These are phyloP conservation scores for Leucozona laternaria DNA, from an alignment of 2,888 invertebrate genomes.

Conservation along the genomic window DNA sequence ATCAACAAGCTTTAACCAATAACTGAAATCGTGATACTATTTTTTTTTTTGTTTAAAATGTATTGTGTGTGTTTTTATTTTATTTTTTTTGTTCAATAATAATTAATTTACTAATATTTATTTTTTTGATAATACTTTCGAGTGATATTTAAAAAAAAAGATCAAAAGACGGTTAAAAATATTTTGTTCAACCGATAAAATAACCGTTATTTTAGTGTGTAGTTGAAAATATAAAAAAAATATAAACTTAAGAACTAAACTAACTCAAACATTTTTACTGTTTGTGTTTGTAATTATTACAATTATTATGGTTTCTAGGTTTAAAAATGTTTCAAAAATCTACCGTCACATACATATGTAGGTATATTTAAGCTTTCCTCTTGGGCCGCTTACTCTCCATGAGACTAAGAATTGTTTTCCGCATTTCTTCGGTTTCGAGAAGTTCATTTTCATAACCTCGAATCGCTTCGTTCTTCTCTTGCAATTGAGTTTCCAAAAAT, in stretches of 20 bases:
- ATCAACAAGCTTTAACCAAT: constrained; percentile 70
- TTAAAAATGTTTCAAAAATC: constrained; percentile 6
- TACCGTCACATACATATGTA: background rate
- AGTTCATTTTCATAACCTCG: constrained; percentile 81
- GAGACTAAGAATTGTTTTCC: constrained; percentile 82
- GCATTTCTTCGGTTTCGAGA: constrained; percentile 82
- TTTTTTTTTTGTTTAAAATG: constrained; percentile 58
- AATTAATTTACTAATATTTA: constrained; percentile 74
- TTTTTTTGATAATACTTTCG: constrained; percentile 55
- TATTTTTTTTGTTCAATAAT: constrained; percentile 36
- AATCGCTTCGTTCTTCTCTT: constrained; percentile 82
- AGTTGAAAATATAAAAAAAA: constrained; percentile 32
- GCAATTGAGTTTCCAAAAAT: constrained; percentile 81
- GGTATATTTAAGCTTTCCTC: constrained; percentile 77
- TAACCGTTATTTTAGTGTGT: constrained; percentile 60
- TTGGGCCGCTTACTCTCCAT: constrained; percentile 83
- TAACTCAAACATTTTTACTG: constrained; percentile 45
- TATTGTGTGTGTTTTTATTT: constrained; percentile 56
- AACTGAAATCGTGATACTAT: constrained; percentile 65
- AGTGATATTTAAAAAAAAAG: constrained; percentile 27
- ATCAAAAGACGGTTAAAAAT: constrained; percentile 6
- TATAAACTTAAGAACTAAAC: constrained; percentile 62
- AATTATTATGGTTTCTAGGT: background rate
- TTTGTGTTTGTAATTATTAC: background rate
- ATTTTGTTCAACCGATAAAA: constrained; percentile 41